Evolutionary conservation across 2,888 invertebrate species (phyloP).

Genomic region (Leptopilina drosophilae): DNA sequence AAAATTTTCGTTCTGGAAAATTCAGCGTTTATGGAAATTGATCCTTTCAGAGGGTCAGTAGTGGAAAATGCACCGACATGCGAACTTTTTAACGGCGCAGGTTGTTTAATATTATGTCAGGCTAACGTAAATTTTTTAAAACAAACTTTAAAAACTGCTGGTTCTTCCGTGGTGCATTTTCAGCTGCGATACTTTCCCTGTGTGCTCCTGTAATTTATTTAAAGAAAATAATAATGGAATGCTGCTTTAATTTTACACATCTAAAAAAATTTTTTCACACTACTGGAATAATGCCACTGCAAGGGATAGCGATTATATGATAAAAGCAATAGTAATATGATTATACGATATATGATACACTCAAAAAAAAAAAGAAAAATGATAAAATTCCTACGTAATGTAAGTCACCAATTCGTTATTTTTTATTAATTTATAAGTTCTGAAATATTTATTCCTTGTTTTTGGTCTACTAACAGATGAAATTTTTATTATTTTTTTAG

Average conservation of each 20-base stretch:
- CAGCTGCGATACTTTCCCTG: conserved; percentile 34
- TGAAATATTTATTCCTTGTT: too few relatives aligned
- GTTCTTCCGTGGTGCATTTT: conserved; percentile 41
- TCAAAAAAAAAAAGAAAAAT: background rate
- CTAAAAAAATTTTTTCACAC: conserved; percentile 3
- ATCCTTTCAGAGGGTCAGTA: conserved; percentile 28
- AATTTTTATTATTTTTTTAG: too few relatives aligned
- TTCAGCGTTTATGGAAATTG: background rate
- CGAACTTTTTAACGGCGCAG: conserved; percentile 36
- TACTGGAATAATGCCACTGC: background rate
- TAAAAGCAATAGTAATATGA: background rate
- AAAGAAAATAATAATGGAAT: background rate
- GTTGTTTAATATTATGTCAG: conserved; percentile 12
- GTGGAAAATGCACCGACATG: conserved; percentile 41
- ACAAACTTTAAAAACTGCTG: conserved; percentile 33
- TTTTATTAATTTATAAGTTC: too few relatives aligned
- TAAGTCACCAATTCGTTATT: background rate
- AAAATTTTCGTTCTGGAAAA: too few relatives aligned
- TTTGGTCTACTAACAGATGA: too few relatives aligned
- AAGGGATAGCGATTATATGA: background rate
- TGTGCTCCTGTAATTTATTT: conserved; percentile 37
- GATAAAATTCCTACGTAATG: background rate
- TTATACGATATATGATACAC: background rate
- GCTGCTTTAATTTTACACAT: background rate
- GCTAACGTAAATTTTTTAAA: conserved; percentile 30